Conservation (phyloP, 2,888 invertebrate species). For the Thereva nobilitata region DNA sequence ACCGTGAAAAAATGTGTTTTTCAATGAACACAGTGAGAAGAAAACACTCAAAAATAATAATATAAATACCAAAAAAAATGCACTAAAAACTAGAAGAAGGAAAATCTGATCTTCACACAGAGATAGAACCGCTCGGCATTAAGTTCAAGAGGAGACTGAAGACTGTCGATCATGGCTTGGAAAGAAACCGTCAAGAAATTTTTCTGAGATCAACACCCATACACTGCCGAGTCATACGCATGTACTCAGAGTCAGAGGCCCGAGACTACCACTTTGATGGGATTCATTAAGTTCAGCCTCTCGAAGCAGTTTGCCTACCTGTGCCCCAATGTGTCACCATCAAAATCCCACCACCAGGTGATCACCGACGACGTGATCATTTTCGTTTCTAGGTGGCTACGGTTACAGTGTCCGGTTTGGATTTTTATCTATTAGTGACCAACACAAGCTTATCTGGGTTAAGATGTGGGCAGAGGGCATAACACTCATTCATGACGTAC, state of each 20-base stretch:
- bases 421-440: no score
- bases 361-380: slow-evolving; percentile 5
- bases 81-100: slow-evolving; percentile 8
- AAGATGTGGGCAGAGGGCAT: no score
- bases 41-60: slow-evolving; percentile 8
- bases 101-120: slow-evolving; percentile 9
- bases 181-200: slow-evolving; percentile 29
- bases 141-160: slow-evolving; percentile 41
- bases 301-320: slow-evolving; percentile 25
- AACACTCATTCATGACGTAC: no score
- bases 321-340: slow-evolving; percentile 23
- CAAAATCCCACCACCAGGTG: slow-evolving; percentile 20
- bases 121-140: slow-evolving; percentile 41
- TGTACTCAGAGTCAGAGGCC: slow-evolving; percentile 7
- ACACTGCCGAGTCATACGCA: neutral
- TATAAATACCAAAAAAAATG: slow-evolving; percentile 18
- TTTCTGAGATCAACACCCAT: slow-evolving; percentile 5
- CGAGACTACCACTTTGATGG: neutral
- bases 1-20: no score
- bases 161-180: slow-evolving; percentile 30
- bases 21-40: neutral
- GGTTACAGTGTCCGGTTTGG: slow-evolving; percentile 13
- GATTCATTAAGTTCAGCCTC: slow-evolving; percentile 26
- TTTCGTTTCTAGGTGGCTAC: slow-evolving; percentile 18
- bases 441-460: no score